phyloP scores from a whole-genome alignment of 30 jellyfish, hydroid and myxozoan genomes.

The Pseudorhiza aurosa region DNA sequence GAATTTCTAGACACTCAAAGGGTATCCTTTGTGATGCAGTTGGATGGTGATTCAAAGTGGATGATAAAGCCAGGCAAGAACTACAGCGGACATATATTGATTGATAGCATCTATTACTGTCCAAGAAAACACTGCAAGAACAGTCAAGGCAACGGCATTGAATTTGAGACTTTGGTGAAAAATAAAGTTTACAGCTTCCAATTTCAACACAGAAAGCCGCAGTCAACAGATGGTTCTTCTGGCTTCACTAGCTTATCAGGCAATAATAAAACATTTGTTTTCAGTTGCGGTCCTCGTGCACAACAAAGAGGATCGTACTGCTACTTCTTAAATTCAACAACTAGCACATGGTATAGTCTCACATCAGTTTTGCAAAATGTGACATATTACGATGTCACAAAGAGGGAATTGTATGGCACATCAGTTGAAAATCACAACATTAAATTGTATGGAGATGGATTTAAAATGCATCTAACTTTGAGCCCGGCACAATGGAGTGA shows the following conservation, averaged over 20 bases:
- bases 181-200: neutral
- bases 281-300: neutral
- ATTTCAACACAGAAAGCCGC: neutral
- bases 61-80: neutral
- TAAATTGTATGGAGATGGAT: slow-evolving; percentile 11
- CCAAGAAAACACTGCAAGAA: slow-evolving; percentile 10
- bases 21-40: neutral
- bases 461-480: neutral
- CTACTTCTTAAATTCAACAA: slow-evolving; percentile 3
- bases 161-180: neutral
- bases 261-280: neutral
- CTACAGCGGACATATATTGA: neutral
- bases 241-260: neutral
- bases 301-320: neutral
- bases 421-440: neutral
- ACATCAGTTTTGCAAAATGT: neutral
- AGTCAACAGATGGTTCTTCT: neutral
- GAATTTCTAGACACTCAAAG: neutral
- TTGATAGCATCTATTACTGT: neutral
- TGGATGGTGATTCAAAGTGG: neutral
- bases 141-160: neutral
- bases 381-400: slow-evolving; percentile 11
- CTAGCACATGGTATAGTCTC: slow-evolving; percentile 12
- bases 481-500: slow-evolving; percentile 1
- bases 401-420: slow-evolving; percentile 16